Evolutionary conservation across 2,888 invertebrate species (phyloP).

Genomic region (Herminia tarsipennalis): DNA sequence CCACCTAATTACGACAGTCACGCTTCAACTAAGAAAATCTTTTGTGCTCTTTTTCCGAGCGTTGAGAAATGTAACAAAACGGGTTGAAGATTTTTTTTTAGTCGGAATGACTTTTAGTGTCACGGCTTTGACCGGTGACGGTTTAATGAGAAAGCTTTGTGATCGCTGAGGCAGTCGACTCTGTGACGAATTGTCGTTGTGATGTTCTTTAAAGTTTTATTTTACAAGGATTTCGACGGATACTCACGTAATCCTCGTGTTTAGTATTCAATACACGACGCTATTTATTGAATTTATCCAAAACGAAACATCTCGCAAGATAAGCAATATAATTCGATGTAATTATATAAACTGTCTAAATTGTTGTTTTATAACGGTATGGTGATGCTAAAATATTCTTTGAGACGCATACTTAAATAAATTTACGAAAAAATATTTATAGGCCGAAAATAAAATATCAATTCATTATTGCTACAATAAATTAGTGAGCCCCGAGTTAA

Average conservation of each 20-base stretch:
- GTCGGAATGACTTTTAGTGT: slow-evolving; percentile 80
- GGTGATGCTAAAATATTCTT: slow-evolving; percentile 43
- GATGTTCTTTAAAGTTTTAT: slow-evolving; percentile 67
- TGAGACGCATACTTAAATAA: slow-evolving; percentile 35
- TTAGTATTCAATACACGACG: slow-evolving; percentile 28
- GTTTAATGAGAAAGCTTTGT: slow-evolving; percentile 84
- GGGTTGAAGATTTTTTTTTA: slow-evolving; percentile 70
- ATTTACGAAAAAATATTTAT: slow-evolving; percentile 37
- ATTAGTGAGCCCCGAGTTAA: slow-evolving; percentile 12
- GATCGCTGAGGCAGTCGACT: slow-evolving; percentile 72
- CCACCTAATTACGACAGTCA: slow-evolving; percentile 83
- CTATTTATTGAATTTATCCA: slow-evolving; percentile 13
- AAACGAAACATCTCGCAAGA: slow-evolving; percentile 17
- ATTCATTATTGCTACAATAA: slow-evolving; percentile 30
- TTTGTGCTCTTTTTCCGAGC: slow-evolving; percentile 81
- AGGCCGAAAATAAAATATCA: slow-evolving; percentile 36
- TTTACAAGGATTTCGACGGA: slow-evolving; percentile 65
- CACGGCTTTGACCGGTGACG: slow-evolving; percentile 78
- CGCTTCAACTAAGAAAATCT: slow-evolving; percentile 82
- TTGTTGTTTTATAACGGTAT: slow-evolving; percentile 41
- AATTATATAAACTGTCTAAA: slow-evolving; percentile 43
- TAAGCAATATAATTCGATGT: slow-evolving; percentile 31
- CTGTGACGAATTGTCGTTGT: slow-evolving; percentile 80
- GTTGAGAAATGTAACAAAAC: slow-evolving; percentile 80
- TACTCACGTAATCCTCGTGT: slow-evolving; percentile 32